phyloP scores from a whole-genome alignment of 2,888 invertebrate species.

The Epirrita christyi region DNA sequence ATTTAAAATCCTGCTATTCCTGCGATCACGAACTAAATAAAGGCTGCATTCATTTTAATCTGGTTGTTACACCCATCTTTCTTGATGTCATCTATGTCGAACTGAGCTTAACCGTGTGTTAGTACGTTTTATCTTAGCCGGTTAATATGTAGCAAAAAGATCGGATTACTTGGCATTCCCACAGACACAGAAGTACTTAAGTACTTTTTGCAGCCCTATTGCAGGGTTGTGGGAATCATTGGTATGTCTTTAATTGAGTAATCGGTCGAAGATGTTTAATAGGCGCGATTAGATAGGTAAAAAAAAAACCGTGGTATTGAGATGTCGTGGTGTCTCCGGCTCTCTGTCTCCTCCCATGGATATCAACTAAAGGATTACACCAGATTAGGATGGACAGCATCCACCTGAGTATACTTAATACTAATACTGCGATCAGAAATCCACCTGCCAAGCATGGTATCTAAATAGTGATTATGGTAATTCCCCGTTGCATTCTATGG shows the following conservation, averaged over 20 bases:
- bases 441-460: too few species aligned
- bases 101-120: slow-evolving; percentile 47
- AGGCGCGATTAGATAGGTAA: slow-evolving; percentile 10
- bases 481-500: too few species aligned
- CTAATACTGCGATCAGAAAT: too few species aligned
- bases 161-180: slow-evolving; percentile 74
- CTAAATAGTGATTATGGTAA: too few species aligned
- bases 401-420: too few species aligned
- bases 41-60: slow-evolving; percentile 2
- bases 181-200: slow-evolving; percentile 51
- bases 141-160: slow-evolving; percentile 69
- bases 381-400: too few species aligned
- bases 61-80: slow-evolving; percentile 5
- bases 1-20: slow-evolving; percentile 17
- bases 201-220: slow-evolving; percentile 57
- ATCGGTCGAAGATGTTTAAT: slow-evolving; percentile 29
- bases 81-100: slow-evolving; percentile 38
- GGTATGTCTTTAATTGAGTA: slow-evolving; percentile 46
- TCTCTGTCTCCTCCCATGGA: too few species aligned
- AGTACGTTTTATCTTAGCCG: slow-evolving; percentile 47
- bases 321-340: not conserved
- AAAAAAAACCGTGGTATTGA: not conserved
- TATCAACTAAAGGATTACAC: too few species aligned
- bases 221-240: slow-evolving; percentile 51
- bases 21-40: slow-evolving; percentile 4